A percentile compares a stretch with the other conserved stretches of the same genome.
Conservation (phyloP, 2,797 vertebrate genomes). For the Morus bassanus region DNA sequence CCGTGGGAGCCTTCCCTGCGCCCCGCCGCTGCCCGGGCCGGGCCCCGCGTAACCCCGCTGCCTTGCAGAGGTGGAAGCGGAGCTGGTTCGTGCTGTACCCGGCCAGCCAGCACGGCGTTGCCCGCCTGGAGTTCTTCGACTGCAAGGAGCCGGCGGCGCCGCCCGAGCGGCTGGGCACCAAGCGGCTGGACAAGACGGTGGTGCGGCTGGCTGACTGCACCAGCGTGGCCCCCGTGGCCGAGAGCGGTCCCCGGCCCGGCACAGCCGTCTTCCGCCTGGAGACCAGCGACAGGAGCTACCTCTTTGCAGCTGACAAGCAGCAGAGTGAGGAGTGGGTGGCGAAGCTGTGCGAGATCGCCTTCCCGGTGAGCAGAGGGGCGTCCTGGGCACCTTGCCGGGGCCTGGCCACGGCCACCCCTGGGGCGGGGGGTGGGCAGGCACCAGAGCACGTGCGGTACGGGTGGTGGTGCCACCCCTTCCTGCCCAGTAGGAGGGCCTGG, state of each 20-base stretch:
- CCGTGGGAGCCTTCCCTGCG: not conserved
- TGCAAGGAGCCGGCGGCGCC: slow-evolving; percentile 74
- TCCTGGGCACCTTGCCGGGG: no score
- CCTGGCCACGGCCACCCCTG: not conserved
- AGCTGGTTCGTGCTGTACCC: slow-evolving; percentile 93
- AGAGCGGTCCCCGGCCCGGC: slow-evolving; percentile 87
- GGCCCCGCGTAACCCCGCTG: not conserved
- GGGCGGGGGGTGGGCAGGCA: not conserved
- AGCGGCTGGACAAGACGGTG: slow-evolving; percentile 90
- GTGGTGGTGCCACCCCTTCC: not conserved
- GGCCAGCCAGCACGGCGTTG: slow-evolving; percentile 92
- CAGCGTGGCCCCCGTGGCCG: slow-evolving; percentile 84
- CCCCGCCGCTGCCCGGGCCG: no score
- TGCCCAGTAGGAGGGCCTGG: not conserved
- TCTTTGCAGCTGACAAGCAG: slow-evolving; percentile 85
- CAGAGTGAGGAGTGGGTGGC: slow-evolving; percentile 87
- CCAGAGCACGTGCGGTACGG: accelerated
- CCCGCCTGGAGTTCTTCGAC: slow-evolving; percentile 93
- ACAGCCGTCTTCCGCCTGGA: slow-evolving; percentile 89
- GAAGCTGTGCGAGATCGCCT: slow-evolving; percentile 90
- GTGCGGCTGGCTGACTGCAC: slow-evolving; percentile 92
- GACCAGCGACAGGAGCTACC: slow-evolving; percentile 87
- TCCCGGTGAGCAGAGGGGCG: slow-evolving; percentile 77
- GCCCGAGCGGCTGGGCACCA: slow-evolving; percentile 79
- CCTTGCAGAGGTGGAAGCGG: slow-evolving; percentile 91